phyloP scores from a whole-genome alignment of 2,113 vertebrate species.

The Mandrillus leucophaeus region DNA sequence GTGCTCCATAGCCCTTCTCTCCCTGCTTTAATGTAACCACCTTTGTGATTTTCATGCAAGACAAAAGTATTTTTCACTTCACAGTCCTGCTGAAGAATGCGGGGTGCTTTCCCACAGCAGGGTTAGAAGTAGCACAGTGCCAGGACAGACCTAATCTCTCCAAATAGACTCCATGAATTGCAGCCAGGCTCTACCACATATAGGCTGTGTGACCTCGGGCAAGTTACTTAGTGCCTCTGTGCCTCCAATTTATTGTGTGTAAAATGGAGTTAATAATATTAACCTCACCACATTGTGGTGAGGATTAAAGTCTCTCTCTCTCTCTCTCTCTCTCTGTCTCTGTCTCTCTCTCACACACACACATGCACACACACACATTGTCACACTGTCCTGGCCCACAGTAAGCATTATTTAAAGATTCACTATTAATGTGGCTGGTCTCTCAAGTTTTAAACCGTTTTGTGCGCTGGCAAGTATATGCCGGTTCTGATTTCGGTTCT shows the following conservation, averaged over 20 bases:
- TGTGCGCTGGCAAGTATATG: not conserved
- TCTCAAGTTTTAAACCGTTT: not conserved
- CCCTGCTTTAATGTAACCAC: not conserved
- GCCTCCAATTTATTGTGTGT: not conserved
- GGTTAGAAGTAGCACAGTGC: accelerated
- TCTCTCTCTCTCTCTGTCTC: too few relatives aligned
- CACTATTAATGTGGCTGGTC: not conserved
- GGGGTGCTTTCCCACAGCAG: not conserved
- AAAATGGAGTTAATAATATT: not conserved
- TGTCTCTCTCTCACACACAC: not conserved
- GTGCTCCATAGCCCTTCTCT: not conserved
- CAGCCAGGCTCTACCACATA: not conserved
- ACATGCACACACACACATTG: not conserved
- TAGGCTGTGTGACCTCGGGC: not conserved
- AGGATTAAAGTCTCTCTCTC: not conserved
- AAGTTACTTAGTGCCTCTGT: not conserved
- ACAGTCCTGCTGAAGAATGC: not conserved
- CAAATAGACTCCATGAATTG: not conserved
- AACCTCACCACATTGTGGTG: not conserved
- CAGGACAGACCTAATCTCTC: not conserved
- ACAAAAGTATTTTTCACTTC: not conserved
- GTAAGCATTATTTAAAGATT: not conserved
- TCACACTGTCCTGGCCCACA: not conserved
- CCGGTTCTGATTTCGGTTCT: not conserved
- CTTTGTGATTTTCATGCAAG: not conserved